Conservation (phyloP, 2,888 invertebrate species). For the Oxyscelio sp. region DNA sequence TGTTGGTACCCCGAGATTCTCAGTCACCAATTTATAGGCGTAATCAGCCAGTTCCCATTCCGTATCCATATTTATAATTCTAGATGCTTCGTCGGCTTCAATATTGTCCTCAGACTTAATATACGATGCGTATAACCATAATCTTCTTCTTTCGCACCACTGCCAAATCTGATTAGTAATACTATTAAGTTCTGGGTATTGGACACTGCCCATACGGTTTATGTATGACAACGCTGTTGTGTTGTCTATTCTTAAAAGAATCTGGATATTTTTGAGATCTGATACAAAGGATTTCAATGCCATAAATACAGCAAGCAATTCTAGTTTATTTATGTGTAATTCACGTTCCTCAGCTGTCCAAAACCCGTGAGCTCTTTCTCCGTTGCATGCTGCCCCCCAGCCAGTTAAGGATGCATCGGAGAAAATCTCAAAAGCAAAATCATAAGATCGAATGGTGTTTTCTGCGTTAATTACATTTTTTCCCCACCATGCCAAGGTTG, state of each 20-base stretch:
- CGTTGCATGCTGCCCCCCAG: conserved; percentile 33
- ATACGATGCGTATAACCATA: conserved; percentile 53
- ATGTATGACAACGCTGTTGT: conserved; percentile 52
- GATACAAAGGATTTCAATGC: conserved; percentile 54
- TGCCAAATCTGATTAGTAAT: conserved; percentile 16
- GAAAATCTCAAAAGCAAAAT: conserved; percentile 29
- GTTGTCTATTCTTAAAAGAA: conserved; percentile 60
- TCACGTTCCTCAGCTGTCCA: conserved; percentile 20
- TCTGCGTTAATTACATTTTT: background rate
- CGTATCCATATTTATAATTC: too few species aligned
- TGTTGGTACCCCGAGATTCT: conserved; percentile 33
- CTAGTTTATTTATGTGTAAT: conserved; percentile 53
- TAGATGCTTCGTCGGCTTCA: too few species aligned
- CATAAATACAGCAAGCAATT: conserved; percentile 48
- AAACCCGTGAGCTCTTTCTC: conserved; percentile 10
- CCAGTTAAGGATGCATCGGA: conserved; percentile 53
- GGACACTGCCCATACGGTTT: conserved; percentile 39
- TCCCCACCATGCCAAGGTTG: conserved; percentile 48
- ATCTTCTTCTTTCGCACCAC: conserved; percentile 22
- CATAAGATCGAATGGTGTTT: conserved; percentile 8
- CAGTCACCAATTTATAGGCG: conserved; percentile 30
- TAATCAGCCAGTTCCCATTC: too few species aligned
- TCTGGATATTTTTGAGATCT: conserved; percentile 1
- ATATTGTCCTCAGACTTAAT: too few species aligned
- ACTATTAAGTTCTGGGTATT: too few species aligned